Evolutionary conservation across 2,113 vertebrate genomes (phyloP).

Genomic region (Falco punctatus): DNA sequence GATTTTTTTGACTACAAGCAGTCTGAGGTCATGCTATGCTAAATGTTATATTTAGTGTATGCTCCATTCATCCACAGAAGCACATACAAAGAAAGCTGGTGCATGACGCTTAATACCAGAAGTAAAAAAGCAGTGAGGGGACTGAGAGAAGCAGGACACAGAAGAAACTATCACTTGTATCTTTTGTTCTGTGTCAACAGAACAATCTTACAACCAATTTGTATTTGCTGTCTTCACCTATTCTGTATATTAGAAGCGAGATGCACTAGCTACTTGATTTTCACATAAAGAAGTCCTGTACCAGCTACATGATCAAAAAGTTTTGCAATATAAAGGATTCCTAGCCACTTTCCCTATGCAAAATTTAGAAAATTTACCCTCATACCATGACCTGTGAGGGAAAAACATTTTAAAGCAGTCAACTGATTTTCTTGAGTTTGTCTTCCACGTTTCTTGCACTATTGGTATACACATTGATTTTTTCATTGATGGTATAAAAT

Average conservation of each 20-base stretch:
- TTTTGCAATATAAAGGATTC: background rate
- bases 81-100: background rate
- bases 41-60: background rate
- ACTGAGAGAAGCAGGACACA: accelerated
- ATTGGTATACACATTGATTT: background rate
- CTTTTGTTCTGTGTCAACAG: background rate
- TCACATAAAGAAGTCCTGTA: background rate
- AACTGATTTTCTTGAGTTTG: background rate
- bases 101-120: background rate
- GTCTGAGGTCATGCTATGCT: background rate
- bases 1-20: background rate
- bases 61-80: background rate
- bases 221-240: background rate
- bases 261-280: background rate
- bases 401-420: background rate
- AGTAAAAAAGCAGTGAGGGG: background rate
- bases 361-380: background rate
- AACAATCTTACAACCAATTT: background rate
- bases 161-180: background rate
- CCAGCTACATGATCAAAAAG: background rate
- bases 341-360: background rate
- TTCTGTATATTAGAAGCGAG: background rate
- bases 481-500: background rate
- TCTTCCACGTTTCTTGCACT: background rate
- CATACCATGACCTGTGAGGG: background rate